Evolutionary conservation across 2,888 invertebrate species (phyloP), one percentile per base, ranked within the genome.

Genomic region (Drosophila niveifrons): DNA sequence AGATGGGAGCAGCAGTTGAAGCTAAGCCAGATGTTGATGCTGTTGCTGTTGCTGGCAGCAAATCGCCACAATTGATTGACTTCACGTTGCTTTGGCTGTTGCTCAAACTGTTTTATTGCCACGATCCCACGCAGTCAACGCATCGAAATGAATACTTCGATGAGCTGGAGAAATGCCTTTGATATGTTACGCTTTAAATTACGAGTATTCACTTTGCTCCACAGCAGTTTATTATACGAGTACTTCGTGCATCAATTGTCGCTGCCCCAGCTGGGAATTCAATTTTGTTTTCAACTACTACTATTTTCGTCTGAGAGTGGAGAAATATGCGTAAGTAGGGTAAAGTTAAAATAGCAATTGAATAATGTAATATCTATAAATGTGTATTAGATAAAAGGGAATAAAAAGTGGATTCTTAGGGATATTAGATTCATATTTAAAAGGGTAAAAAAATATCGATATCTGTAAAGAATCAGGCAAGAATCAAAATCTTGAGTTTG

Each of bases 21-120:
- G 44, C 7, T 18, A 23, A 36, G 46, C 1, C 56, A 9, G 15
- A 15, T 15, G 46, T 41, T 31, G 55, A 55, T 48, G 64, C 48
- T 23, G 46, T 41, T 31, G 55, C 48, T 48, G 64, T 46, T 23
- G 23, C 23, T 23, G 23, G 23, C 18, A 41, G 51, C 64, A 67
- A 66, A 59, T 64, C 44, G 53, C 65, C 72, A 65, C 80, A 74
- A 86, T 78, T 87, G 88, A 87, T 82, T 73, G 65, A 70, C 75
- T 53, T 47, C 59, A 64, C 62, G 71, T 72, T 56, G 51, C 50
- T 18, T 36, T 51, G 46, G 36, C 66, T 69, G 55, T 56, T 51
- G 10, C 69, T 50, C 64, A 58, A 62, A 66, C 68, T 50, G 15
- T 66, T 78, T 80, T 80, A 80, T 78, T 50, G 52, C 39, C 29